Base-by-base conservation (phyloP, 2,888 invertebrate genomes). In the Ariolimax columbianus region DNA sequence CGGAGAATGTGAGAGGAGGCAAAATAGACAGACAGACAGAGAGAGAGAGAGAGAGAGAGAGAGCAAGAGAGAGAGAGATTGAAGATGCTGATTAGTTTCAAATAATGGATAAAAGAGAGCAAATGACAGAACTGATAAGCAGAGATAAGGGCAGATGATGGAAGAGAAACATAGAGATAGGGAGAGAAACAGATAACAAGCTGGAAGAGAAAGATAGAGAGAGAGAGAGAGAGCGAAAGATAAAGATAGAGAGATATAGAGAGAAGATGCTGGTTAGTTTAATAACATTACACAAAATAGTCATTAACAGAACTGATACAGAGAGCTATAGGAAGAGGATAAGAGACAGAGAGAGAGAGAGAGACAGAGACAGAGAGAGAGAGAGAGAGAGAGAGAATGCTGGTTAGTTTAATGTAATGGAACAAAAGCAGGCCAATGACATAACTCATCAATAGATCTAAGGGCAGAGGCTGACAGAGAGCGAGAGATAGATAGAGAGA, bases 31-130 rank as follows among this genome's bases (percentile, higher is more conserved):
- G 40, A 2, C 3, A 72, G 72, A 72, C 23, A 72, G 23, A 19
- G 2, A 72, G 72, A n/a, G 78, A 79, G 79, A 72, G 78, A 78
- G 72, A 84, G 36, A 78, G 47, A 78, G 79, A 55, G 72, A 36
- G 78, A 68, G 59, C 1, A 70, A 70, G 36, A 68, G 79, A 79
- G 51, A 79, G 26, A 72, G 70, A 40, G 78, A 36, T 66, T 36
- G 68, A 43, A n/a, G 3, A 40, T 4, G 40, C 4, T 40, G 40
- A 38, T 19, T n/a, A n/a, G n/a, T n/a, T n/a, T n/a, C n/a, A 55
- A 3, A 55, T 7, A 19, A 23, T 11, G 55, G n/a, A n/a, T n/a
- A n/a, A n/a, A 3, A 66, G 66, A 26, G 66, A 66, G 66, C 11
- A 3, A 26, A 30, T n/a, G 0, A 66, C n/a, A n/a, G 30, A 66